Evolutionary conservation across 2,888 invertebrate species (phyloP).

Genomic region (Litoditis marina): DNA sequence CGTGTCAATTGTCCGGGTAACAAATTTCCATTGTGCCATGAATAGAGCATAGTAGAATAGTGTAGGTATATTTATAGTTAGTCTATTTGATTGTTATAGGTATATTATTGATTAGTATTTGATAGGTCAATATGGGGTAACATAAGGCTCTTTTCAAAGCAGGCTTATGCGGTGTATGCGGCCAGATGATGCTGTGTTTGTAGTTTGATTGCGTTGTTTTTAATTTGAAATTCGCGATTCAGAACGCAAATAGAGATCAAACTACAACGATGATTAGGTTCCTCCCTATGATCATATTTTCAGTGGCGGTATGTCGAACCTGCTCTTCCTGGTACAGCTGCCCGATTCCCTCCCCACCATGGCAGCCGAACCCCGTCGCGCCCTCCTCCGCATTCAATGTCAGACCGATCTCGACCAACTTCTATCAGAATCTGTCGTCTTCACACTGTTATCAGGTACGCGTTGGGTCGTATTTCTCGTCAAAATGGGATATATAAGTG

Average conservation of each 20-base stretch:
- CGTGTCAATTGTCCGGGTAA: too few relatives aligned
- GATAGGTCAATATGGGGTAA: too few relatives aligned
- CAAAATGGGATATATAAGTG: neutral
- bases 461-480: neutral
- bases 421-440: conserved; percentile 90
- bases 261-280: too few relatives aligned
- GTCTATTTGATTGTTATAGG: too few relatives aligned
- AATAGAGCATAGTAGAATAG: neutral
- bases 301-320: conserved; percentile 92
- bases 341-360: conserved; percentile 16
- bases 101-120: too few relatives aligned
- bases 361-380: conserved; percentile 32
- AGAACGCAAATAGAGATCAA: neutral
- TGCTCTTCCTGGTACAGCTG: conserved; percentile 84
- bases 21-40: too few relatives aligned
- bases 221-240: neutral
- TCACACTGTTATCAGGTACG: conserved; percentile 79
- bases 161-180: too few relatives aligned
- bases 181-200: too few relatives aligned
- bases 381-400: conserved; percentile 67
- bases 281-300: too few relatives aligned
- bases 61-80: too few relatives aligned
- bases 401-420: conserved; percentile 74
- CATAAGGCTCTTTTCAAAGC: too few relatives aligned
- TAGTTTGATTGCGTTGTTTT: too few relatives aligned